Evolutionary conservation across 2,113 vertebrate species (phyloP), one percentile per base, ranked within the genome.

Genomic region (Ariopsis seemanni): DNA sequence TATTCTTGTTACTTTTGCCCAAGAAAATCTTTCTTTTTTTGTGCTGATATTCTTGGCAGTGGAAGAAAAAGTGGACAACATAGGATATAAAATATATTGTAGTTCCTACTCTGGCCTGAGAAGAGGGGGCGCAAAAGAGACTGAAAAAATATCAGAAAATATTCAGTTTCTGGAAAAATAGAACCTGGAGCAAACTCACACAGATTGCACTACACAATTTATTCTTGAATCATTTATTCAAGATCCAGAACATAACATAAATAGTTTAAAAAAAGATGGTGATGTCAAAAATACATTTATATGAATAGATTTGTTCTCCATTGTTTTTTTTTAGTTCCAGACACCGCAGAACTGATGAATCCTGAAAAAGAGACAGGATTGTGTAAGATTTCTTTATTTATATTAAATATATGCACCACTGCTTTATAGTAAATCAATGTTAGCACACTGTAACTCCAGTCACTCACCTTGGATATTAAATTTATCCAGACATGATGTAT

Each of bases 401-500:
- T 25, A 17, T 78, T 1, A 55, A 14, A 27, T 55, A 53, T 27
- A 8, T 27, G 12, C 50, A n/a, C 48, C 11, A 53, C 48, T 75
- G 10, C 5, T 50, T 11, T 75, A 5, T 10, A 75, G 42, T 52
- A 15, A 78, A 53, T 55, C 50, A n/a, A 3, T 78, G 12, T 62
- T 52, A 65, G 52, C 15, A 17, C 42, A 52, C 50, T 12, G 48
- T 78, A 53, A 53, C 75, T 77, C 48, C 11, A 77, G 5, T 60
- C 57, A 48, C 83, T 84, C 11, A 87, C 83, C 11, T 74, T 7
- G 18, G 82, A 72, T 34, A 25, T 81, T 22, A 0, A 10, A 30
- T 89, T 91, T 88, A 92, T 14, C 90, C 90, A 34, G 90, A 81
- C 88, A 92, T 88, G 81, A 91, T 90, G 71, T 91, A 88, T 67